Evolutionary conservation across 1,140 invertebrate species (phyloP), one percentile per base, ranked within the genome.

Genomic region (Pogonus chalceus): DNA sequence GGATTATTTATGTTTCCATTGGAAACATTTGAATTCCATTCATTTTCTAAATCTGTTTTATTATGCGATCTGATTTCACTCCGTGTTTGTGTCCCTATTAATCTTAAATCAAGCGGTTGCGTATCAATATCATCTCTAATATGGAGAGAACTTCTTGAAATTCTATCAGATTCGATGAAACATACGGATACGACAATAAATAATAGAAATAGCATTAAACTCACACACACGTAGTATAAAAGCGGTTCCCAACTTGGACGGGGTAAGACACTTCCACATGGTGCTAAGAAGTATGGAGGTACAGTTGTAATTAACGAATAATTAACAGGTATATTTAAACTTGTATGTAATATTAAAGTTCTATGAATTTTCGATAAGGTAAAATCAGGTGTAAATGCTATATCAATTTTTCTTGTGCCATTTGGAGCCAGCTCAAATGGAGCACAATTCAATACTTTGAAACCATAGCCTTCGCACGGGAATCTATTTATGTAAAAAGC

Each of bases 331-430:
- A 70, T 69, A 54, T 70, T 72, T 14, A 84, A 65, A 63, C 79
- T 83, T 23, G 80, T 85, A 2, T 74, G 70, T 57, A 79, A 74
- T 57, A 73, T 70, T 23, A 82, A 74, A 35, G 76, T 70, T 14
- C 89, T 78, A 55, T 85, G 76, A 21, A 93, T 80, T 54, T 84
- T 79, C 0, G 89, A 82, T 54, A 94, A 74, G 2, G 93, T 92
- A 65, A 94, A 96, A 74, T 98, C 95, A 4, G 94, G 87, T 0
- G 89, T 90, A 69, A 94, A 96, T 52, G 88, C 85, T 59, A 97
- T 88, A 63, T 96, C 90, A 23, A 98, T 83, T 66, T 86, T 87
- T 60, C 79, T 79, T n/a, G 84, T 87, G 9, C 79, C 80, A 70
- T 96, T 95, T 14, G 92, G 88, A 52, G 73, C 71, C 31, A 98